Evolutionary conservation across 1,140 invertebrate genomes (phyloP), one percentile per base, ranked within the genome.

Genomic region (Drosophila novamexicana): DNA sequence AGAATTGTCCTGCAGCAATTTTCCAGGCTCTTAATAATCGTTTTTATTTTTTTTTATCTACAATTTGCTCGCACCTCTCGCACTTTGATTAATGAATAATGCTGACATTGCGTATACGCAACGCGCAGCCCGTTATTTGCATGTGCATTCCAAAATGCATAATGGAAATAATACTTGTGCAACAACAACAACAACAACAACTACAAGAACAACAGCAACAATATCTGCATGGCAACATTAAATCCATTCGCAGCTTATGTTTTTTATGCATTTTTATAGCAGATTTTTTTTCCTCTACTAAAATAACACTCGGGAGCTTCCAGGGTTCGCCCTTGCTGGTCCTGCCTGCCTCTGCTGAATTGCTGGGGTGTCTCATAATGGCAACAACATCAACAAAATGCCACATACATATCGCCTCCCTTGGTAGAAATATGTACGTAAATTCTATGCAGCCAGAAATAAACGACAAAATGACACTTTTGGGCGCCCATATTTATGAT

Each of bases 71-170:
- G 4, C 40, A 47, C 14, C 42, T 45, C 36, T 53, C 7, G 10
- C 12, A 16, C 16, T 75, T 80, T 74, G 77, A 83, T 85, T 83
- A 83, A 83, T 81, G 84, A 64, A 84, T 81, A 75, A 81, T 74
- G 81, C 69, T 85, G 81, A 84, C 81, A 85, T 77, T 79, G 85
- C 80, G 79, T 81, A 78, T 82, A 83, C 79, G 79, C 66, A 69
- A 53, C 50, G 59, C 77, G 50, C 77, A 45, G 65, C 64, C 68
- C 74, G 81, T 84, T 63, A 82, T 69, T 82, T 78, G 67, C 59
- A 75, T 79, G n/a, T 22, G 49, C 67, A 45, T 56, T 65, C 49
- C 37, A 47, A 54, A 61, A n/a, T 42, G 45, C 49, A 32, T 29
- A 69, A 50, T 44, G n/a, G 6, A 59, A 75, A 75, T 34, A 22